Evolutionary conservation across 2,797 vertebrate species (phyloP).

Genomic region (Arctocebus calabarensis): DNA sequence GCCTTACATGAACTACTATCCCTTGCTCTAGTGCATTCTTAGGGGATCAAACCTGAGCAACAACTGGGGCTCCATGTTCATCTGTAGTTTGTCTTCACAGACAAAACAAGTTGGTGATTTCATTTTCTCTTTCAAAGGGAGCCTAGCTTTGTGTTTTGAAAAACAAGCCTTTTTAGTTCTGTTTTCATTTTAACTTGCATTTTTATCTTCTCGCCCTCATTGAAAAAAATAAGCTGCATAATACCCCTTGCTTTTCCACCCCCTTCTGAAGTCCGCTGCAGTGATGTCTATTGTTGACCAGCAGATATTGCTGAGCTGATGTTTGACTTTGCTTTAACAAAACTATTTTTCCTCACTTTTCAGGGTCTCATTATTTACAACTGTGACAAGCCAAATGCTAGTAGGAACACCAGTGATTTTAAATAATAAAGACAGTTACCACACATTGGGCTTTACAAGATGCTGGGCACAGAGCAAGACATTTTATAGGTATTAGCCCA

Average conservation of each 20-base stretch:
- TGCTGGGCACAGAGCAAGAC: neutral
- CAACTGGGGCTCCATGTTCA: neutral
- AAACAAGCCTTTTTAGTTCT: slow-evolving; percentile 44
- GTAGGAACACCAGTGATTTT: slow-evolving; percentile 14
- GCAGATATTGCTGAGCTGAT: neutral
- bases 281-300: neutral
- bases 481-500: neutral
- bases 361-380: slow-evolving; percentile 17
- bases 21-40: neutral
- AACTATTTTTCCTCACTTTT: neutral
- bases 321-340: slow-evolving; percentile 51
- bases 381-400: slow-evolving; percentile 7
- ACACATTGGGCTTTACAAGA: neutral
- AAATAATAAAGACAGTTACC: neutral
- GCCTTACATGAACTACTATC: neutral
- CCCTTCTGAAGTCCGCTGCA: neutral
- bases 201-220: slow-evolving; percentile 26
- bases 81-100: neutral
- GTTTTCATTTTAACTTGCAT: slow-evolving; percentile 35
- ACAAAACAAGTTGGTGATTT: neutral
- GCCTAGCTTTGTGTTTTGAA: neutral
- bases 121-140: slow-evolving; percentile 42
- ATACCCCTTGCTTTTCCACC: neutral
- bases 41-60: neutral
- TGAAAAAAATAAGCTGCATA: neutral